A percentile compares a stretch with the other conserved stretches of the same genome.
Conservation (phyloP, 2,888 invertebrate genomes). For the Drosophila antonietae region DNA sequence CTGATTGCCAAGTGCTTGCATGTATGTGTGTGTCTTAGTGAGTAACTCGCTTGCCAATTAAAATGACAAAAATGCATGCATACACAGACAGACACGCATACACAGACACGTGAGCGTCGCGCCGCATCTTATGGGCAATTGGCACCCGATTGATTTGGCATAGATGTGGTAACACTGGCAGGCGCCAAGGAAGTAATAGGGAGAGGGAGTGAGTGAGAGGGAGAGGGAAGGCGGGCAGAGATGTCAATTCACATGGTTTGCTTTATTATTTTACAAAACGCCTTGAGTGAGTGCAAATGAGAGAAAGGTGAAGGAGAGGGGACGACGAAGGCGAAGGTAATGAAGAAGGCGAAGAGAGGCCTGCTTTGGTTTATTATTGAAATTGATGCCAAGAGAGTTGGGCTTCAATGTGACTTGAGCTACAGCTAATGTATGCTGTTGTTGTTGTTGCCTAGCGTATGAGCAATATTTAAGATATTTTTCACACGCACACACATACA, state of each 20-base stretch:
- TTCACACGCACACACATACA: slow-evolving; percentile 21
- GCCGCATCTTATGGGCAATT: slow-evolving; percentile 42
- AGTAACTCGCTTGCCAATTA: slow-evolving; percentile 40
- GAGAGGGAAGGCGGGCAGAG: neutral
- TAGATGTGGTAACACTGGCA: slow-evolving; percentile 17
- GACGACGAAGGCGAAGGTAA: neutral
- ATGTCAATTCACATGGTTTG: slow-evolving; percentile 15
- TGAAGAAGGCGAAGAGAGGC: neutral
- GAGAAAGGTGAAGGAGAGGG: neutral
- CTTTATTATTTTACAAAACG: slow-evolving; percentile 31
- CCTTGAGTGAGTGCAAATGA: neutral
- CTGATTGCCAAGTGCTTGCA: slow-evolving; percentile 24
- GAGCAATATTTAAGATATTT: slow-evolving; percentile 56
- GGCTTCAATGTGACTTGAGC: neutral
- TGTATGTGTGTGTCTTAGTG: slow-evolving; percentile 15
- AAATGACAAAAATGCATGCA: slow-evolving; percentile 36
- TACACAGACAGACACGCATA: slow-evolving; percentile 16
- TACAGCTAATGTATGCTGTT: slow-evolving; percentile 42
- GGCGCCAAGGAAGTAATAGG: slow-evolving; percentile 18
- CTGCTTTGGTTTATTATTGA: slow-evolving; percentile 20
- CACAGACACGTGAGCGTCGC: slow-evolving; percentile 38
- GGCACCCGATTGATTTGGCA: slow-evolving; percentile 40
- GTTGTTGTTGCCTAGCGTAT: slow-evolving; percentile 60
- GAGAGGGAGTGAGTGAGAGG: neutral
- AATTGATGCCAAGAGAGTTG: slow-evolving; percentile 23